A percentile compares a stretch with the other conserved stretches of the same genome.
phyloP scores from a whole-genome alignment of 2,888 invertebrate genomes.

The Pseudococcus longispinus region DNA sequence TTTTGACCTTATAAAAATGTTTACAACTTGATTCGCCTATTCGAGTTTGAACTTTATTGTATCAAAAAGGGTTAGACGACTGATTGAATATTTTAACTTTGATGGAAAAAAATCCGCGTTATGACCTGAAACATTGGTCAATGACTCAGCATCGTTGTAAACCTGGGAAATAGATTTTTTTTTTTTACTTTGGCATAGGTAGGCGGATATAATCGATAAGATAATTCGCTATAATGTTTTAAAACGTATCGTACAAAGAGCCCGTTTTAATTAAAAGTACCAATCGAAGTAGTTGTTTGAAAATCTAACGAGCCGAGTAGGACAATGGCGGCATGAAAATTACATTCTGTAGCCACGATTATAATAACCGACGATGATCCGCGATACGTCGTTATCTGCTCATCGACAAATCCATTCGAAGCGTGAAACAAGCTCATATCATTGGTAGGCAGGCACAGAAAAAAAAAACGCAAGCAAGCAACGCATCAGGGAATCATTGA shows the following conservation, averaged over 20 bases:
- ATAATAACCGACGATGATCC: neutral
- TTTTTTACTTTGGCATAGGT: neutral
- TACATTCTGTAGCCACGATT: neutral
- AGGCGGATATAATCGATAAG: neutral
- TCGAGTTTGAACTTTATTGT: constrained; percentile 12
- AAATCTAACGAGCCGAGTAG: neutral
- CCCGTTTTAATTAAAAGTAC: neutral
- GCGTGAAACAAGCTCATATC: neutral
- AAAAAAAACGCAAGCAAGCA: constrained; percentile 16
- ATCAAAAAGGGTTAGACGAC: neutral
- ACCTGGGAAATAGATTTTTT: neutral
- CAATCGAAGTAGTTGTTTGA: neutral
- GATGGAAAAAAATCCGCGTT: neutral
- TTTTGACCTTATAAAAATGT: neutral
- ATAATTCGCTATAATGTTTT: neutral
- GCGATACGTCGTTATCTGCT: neutral
- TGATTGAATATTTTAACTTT: neutral
- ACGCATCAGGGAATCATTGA: neutral
- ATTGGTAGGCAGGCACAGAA: too few relatives aligned
- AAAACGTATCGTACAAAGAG: neutral
- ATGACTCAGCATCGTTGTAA: neutral
- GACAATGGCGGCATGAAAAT: neutral
- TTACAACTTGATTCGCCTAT: neutral
- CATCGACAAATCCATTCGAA: neutral
- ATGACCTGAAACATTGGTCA: neutral